Evolutionary conservation across 1,140 invertebrate genomes (phyloP), one percentile per base, ranked within the genome.

Genomic region (Brachionus koreanus): DNA sequence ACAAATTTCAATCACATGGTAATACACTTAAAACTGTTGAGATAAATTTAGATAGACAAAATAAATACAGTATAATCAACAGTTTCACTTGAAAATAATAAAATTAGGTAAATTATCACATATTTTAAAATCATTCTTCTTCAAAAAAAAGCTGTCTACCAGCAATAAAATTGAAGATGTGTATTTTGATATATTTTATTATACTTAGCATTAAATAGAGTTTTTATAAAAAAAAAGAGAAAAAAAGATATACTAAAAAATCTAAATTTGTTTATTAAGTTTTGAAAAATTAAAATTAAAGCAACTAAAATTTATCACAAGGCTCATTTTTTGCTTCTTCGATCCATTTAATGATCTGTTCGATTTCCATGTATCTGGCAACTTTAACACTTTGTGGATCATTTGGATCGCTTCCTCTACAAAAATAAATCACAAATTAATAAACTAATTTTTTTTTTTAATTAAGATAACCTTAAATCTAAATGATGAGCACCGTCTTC

Each of bases 401-500:
- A 35, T 19, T 35, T 42, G 76, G 76, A 79, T 79, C 61, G 25
- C 61, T 57, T 37, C 46, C 74, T 77, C 74, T 77, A 23, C 16
- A 76, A 52, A 77, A 12, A 35, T 19, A 77, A 77, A 77, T 49
- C 16, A 6, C 6, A 49, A 3, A 76, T 25, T 29, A 29, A 29
- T 16, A 25, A 23, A 13, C 19, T 19, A 4, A 6, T 39, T 74
- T 74, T 23, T 35, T 42, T n/a, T 10, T 6, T 4, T 2, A 39
- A 13, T 5, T 33, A 19, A 19, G 19, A 25, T 57, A 9, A 79
- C 49, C 76, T 79, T 12, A 79, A 43, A 19, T 79, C 76, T 37
- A 79, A 90, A 87, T 98, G 96, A 90, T 98, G 96, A 9, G 95
- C 96, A 0, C 92, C 94, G 87, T 95, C 92, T 3, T 93, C 91